Evolutionary conservation across 2,888 invertebrate species (phyloP).

Genomic region (Xestia rhomboidea): DNA sequence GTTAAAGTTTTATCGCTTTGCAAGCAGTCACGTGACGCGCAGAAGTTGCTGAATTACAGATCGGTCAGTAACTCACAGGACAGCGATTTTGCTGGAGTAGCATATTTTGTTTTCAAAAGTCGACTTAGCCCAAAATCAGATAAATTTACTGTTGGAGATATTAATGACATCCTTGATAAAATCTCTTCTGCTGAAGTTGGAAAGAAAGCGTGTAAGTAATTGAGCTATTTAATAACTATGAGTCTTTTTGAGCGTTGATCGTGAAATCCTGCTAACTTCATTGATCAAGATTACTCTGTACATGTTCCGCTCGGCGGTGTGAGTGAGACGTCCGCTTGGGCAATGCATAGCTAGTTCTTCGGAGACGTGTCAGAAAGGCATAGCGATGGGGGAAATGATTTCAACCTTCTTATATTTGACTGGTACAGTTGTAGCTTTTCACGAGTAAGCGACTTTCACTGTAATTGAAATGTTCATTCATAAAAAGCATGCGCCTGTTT

Average conservation of each 20-base stretch:
- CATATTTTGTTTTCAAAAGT: constrained; percentile 93
- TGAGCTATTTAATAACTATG: background rate
- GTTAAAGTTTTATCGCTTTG: constrained; percentile 94
- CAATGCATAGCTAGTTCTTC: background rate
- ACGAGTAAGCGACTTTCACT: background rate
- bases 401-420: background rate
- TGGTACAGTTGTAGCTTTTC: background rate
- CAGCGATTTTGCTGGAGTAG: constrained; percentile 95
- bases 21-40: constrained; percentile 89
- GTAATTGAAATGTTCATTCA: background rate
- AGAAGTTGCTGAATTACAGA: constrained; percentile 84
- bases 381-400: background rate
- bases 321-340: background rate
- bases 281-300: background rate
- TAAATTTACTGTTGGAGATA: constrained; percentile 91
- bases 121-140: constrained; percentile 84
- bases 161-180: constrained; percentile 94
- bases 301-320: background rate
- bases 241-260: background rate
- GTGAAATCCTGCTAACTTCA: background rate
- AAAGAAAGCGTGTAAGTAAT: constrained; percentile 89
- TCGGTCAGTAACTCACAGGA: constrained; percentile 87
- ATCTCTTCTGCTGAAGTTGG: constrained; percentile 93
- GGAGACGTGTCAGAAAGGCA: background rate
- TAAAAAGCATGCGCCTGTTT: background rate